Evolutionary conservation across 2,888 invertebrate genomes (phyloP).

Genomic region (Hemaris fuciformis): DNA sequence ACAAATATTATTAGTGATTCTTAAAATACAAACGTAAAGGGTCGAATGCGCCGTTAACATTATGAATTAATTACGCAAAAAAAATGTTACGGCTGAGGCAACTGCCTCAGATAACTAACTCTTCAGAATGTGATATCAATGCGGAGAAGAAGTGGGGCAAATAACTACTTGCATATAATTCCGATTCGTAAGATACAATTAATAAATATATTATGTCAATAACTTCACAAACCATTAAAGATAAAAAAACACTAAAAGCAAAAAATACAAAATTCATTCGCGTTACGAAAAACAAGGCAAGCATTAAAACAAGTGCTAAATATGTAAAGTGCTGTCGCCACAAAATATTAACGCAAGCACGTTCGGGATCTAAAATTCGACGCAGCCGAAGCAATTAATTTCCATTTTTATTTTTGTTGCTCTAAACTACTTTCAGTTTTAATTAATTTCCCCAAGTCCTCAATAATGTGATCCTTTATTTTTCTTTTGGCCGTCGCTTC

Average conservation of each 20-base stretch:
- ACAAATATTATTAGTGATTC: too few relatives aligned
- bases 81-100: too few relatives aligned
- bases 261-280: neutral
- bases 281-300: neutral
- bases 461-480: neutral
- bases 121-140: too few relatives aligned
- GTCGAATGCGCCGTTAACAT: too few relatives aligned
- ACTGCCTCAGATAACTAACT: too few relatives aligned
- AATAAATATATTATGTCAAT: too few relatives aligned
- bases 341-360: neutral
- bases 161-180: too few relatives aligned
- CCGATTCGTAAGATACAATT: too few relatives aligned
- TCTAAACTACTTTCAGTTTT: neutral
- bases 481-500: neutral
- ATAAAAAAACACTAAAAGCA: neutral
- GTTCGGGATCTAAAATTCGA: neutral
- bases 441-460: neutral
- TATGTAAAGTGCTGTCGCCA: neutral
- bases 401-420: neutral
- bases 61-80: too few relatives aligned
- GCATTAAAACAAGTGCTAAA: neutral
- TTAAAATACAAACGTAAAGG: too few relatives aligned
- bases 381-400: neutral
- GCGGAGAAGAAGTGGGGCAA: too few relatives aligned
- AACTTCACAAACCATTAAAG: too few relatives aligned